Conservation (phyloP, 2,888 invertebrate genomes). For the Polymixis flavicincta region DNA sequence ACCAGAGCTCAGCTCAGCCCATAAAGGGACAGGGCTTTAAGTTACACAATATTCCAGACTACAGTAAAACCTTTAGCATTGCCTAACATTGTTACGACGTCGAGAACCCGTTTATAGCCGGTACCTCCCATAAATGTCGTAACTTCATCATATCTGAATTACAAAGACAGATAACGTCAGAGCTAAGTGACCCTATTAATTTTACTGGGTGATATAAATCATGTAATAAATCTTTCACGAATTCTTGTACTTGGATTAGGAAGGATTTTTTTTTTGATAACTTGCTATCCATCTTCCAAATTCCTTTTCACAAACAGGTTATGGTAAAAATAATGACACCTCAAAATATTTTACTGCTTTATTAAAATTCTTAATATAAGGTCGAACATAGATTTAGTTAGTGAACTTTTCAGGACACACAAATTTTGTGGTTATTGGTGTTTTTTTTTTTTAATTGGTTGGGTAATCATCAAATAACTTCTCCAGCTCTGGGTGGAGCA, state of each 20-base stretch:
- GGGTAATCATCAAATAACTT: too few species aligned
- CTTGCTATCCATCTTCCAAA: not conserved
- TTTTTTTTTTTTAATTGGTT: too few species aligned
- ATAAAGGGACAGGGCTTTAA: conserved; percentile 10
- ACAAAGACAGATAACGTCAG: conserved; percentile 51
- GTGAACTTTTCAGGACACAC: not conserved
- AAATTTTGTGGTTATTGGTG: not conserved
- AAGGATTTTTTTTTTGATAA: conserved; percentile 3
- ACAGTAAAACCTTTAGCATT: conserved; percentile 22
- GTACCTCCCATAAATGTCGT: conserved; percentile 42
- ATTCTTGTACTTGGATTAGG: conserved; percentile 14
- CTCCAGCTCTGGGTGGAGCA: too few species aligned
- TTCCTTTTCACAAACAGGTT: not conserved
- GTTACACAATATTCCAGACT: conserved; percentile 18
- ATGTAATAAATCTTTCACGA: conserved; percentile 33
- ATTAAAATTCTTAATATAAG: not conserved
- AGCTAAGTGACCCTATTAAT: conserved; percentile 51
- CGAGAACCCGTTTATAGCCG: conserved; percentile 38
- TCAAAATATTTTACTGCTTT: not conserved
- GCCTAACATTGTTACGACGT: conserved; percentile 26
- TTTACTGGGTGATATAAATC: conserved; percentile 51
- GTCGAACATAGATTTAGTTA: not conserved
- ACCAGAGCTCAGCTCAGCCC: not conserved
- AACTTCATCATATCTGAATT: conserved; percentile 51
- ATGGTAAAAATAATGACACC: not conserved